A percentile compares a stretch with the other conserved stretches of the same genome.
phyloP scores from a whole-genome alignment of 2,888 invertebrate genomes.

The Oxystoma pomonae region DNA sequence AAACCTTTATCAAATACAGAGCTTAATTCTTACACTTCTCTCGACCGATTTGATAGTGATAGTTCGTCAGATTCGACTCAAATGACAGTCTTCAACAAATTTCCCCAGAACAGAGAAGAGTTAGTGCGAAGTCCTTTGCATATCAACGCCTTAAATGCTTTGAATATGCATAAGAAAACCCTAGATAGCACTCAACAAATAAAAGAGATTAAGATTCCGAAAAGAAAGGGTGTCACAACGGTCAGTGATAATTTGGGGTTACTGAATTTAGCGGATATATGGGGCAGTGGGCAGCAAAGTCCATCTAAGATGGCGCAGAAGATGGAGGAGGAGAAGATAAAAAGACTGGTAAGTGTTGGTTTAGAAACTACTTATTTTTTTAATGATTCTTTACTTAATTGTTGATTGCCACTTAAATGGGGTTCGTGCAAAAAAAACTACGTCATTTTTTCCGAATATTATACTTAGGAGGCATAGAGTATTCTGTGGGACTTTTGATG shows the following conservation, averaged over 20 bases:
- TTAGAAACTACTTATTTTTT: too few relatives aligned
- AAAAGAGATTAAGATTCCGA: slow-evolving; percentile 15
- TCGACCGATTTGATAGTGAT: slow-evolving; percentile 22
- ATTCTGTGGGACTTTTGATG: too few relatives aligned
- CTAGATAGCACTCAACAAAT: slow-evolving; percentile 20
- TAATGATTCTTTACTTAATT: too few relatives aligned
- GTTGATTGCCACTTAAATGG: too few relatives aligned
- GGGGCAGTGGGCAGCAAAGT: slow-evolving; percentile 46
- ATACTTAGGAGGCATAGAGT: too few relatives aligned
- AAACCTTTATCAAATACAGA: slow-evolving; percentile 11
- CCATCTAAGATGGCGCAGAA: slow-evolving; percentile 41
- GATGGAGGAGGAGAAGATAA: slow-evolving; percentile 71
- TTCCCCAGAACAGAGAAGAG: slow-evolving; percentile 15
- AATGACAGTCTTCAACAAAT: slow-evolving; percentile 31
- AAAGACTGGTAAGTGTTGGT: slow-evolving; percentile 72
- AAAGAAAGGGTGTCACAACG: slow-evolving; percentile 23
- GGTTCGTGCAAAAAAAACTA: too few relatives aligned
- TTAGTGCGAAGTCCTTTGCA: slow-evolving; percentile 28
- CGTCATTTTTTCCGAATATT: too few relatives aligned
- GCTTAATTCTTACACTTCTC: slow-evolving; percentile 14
- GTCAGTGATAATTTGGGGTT: slow-evolving; percentile 27
- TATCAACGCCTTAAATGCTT: slow-evolving; percentile 33
- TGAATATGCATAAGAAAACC: slow-evolving; percentile 34
- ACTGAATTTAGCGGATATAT: slow-evolving; percentile 59
- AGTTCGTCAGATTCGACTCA: slow-evolving; percentile 38